Conservation (phyloP, 2,113 vertebrate species). For the Pelecanoides urinatrix region DNA sequence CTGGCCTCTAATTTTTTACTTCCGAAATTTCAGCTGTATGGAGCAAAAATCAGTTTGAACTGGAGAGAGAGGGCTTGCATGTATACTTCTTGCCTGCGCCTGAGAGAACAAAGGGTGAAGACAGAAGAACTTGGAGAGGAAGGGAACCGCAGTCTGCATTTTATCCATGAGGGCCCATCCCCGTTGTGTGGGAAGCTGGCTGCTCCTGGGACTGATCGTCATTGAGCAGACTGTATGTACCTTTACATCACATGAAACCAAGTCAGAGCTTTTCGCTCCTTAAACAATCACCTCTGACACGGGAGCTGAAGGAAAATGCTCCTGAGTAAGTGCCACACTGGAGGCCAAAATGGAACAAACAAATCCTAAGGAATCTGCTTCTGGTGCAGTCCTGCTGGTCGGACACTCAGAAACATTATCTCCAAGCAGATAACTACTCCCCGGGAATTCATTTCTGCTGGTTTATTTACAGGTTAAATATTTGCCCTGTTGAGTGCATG, state of each 20-base stretch:
- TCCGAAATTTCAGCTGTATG: not conserved
- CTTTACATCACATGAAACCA: not conserved
- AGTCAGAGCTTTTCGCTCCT: not conserved
- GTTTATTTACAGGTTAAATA: not conserved
- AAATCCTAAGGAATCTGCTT: not conserved
- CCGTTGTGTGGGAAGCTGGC: not conserved
- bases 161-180: not conserved
- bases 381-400: not conserved
- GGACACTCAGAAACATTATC: not conserved
- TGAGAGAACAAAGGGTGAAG: not conserved
- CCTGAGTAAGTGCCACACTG: not conserved
- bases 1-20: not conserved
- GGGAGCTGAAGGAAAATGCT: not conserved
- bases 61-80: not conserved
- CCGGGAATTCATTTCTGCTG: not conserved
- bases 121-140: not conserved
- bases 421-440: not conserved
- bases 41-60: not conserved
- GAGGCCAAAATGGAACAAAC: not conserved
- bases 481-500: not conserved
- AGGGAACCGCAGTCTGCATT: not conserved
- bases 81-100: not conserved
- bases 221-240: fast-evolving
- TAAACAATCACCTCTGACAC: not conserved
- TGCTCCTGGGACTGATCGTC: not conserved